Base-by-base conservation (phyloP, 1,140 invertebrate species). In the Lanistes nyassanus region DNA sequence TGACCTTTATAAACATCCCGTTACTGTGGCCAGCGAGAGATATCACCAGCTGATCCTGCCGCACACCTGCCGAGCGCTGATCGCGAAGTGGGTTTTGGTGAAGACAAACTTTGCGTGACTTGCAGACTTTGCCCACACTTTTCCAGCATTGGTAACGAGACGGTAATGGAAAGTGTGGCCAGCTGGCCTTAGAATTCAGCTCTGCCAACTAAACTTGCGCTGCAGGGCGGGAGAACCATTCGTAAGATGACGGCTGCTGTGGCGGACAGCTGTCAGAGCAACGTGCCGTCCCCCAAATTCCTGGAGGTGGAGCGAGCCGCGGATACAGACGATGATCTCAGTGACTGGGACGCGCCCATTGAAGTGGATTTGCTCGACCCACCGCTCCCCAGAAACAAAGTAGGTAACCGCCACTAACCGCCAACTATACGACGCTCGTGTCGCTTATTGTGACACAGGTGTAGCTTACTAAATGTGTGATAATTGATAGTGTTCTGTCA, bases 281-380 rank as follows among this genome's bases (percentile, higher is more conserved):
- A 7, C 36, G 5, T n/a, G 36, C 68, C 53, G 3, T 21, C 36
- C 70, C 37, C 70, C 70, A 53, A 69, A 29, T 76, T 62, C 62
- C 51, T 69, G 55, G 68, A 71, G 53, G 67, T 76, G 56, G 53
- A 70, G 26, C 55, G 47, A 16, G 69, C 47, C 6, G 34, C 47
- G 53, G 79, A 78, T 37, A 69, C 74, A 21, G 80, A 81, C 23
- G 78, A 79, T 76, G 80, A 79, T 39, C 76, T 79, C 42, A 81
- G 80, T 62, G 80, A 81, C 70, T 81, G 80, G 80, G 80, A 79
- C 31, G 73, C 66, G 23, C 80, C 80, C 0, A 66, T 81, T 31
- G 80, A 81, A 9, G 67, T 81, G 19, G 80, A 81, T 62, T 53
- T 81, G 31, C 62, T 76, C n/a, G 66, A 66, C 56, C 72, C 73